These are phyloP conservation scores for Papilio helenus DNA, from an alignment of 1,140 invertebrate species.

Conservation along the genomic window DNA sequence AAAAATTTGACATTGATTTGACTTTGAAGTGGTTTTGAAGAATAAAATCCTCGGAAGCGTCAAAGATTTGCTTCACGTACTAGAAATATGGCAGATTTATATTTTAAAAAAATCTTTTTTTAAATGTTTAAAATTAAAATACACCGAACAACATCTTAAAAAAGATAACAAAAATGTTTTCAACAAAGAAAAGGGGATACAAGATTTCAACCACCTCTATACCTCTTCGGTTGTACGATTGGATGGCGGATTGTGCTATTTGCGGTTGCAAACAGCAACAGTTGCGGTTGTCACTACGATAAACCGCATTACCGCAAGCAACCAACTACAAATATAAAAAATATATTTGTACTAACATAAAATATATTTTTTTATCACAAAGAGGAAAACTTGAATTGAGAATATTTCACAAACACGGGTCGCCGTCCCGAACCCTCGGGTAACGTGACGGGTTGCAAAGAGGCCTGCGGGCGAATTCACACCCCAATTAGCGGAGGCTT, in stretches of 20 bases:
- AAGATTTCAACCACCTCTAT: not conserved
- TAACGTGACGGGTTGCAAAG: conserved; percentile 36
- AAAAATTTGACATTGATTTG: conserved; percentile 24
- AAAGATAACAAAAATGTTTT: too few relatives aligned
- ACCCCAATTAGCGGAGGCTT: conserved; percentile 37
- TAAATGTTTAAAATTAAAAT: too few relatives aligned
- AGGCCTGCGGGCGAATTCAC: conserved; percentile 39
- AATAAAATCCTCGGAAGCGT: not conserved
- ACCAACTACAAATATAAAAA: not conserved
- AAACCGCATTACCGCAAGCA: not conserved
- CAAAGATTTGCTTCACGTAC: not conserved
- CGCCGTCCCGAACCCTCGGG: conserved; percentile 17
- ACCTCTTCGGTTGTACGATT: not conserved
- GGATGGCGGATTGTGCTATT: not conserved
- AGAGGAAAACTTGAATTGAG: conserved; percentile 26
- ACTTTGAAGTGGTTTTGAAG: conserved; percentile 4
- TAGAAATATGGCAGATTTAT: not conserved
- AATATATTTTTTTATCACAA: conserved; percentile 2
- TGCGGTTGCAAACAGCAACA: not conserved
- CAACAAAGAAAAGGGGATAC: too few relatives aligned
- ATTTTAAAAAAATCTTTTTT: too few relatives aligned
- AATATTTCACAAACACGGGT: conserved; percentile 34
- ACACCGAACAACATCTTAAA: too few relatives aligned
- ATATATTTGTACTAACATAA: not conserved
- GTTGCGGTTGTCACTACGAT: not conserved